These are phyloP conservation scores for Scatophagus argus DNA, from an alignment of 2,113 vertebrate species.

Conservation along the genomic window DNA sequence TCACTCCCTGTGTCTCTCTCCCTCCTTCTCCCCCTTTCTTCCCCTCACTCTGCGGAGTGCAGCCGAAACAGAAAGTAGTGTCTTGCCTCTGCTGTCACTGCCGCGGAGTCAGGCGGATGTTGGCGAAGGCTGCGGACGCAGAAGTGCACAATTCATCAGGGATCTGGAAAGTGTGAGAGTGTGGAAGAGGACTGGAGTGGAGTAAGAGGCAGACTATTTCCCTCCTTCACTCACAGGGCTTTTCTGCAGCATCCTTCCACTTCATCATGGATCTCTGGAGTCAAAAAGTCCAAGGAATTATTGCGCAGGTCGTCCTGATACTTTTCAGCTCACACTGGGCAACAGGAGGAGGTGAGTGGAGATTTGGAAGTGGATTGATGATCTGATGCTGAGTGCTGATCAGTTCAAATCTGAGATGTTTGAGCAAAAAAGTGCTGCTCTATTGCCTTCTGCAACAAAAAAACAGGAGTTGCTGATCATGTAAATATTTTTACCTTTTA, in stretches of 20 bases:
- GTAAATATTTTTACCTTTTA: not conserved
- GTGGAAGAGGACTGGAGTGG: constrained; percentile 27
- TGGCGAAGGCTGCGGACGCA: constrained; percentile 22
- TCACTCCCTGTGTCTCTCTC: not conserved
- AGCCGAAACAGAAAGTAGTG: constrained; percentile 55
- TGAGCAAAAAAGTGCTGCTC: not conserved
- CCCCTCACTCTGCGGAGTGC: constrained; percentile 68
- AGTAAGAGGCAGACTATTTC: constrained; percentile 19
- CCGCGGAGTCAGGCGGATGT: constrained; percentile 32
- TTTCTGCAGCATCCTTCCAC: constrained; percentile 34
- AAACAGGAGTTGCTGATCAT: not conserved
- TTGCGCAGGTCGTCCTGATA: constrained; percentile 52
- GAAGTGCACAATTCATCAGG: constrained; percentile 36
- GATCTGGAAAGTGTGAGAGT: constrained; percentile 23
- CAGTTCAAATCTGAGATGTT: not conserved
- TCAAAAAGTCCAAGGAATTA: constrained; percentile 55
- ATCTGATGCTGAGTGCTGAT: not conserved
- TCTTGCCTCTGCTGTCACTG: constrained; percentile 11
- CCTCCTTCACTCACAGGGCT: constrained; percentile 10
- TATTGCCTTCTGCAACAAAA: not conserved
- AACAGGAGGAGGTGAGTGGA: constrained; percentile 54
- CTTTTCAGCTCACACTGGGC: constrained; percentile 33
- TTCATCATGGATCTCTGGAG: constrained; percentile 68
- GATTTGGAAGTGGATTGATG: not conserved
- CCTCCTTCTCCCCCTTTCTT: constrained; percentile 4